Percentiles rank a stretch among this genome's conserved stretches.
Evolutionary conservation across 2,797 vertebrate genomes (phyloP).

Genomic region (Lepilemur ruficaudatus): DNA sequence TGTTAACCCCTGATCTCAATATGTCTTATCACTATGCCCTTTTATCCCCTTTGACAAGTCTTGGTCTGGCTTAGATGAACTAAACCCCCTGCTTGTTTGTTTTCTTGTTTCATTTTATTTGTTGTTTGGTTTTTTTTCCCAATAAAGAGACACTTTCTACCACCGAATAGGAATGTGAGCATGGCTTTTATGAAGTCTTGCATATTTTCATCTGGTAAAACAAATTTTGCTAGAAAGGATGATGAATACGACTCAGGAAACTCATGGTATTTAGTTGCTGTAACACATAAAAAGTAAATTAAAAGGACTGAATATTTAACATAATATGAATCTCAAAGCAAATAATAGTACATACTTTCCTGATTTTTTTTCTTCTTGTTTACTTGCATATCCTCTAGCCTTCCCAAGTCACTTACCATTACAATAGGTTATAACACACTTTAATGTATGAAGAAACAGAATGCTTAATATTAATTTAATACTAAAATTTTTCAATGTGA

Average conservation of each 20-base stretch:
- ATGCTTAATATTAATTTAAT: background rate
- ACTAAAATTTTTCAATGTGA: background rate
- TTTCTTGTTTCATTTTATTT: background rate
- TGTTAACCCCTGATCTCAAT: background rate
- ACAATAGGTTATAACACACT: background rate
- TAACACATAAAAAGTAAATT: background rate
- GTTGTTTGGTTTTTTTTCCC: background rate
- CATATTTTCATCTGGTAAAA: background rate
- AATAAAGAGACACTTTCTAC: background rate
- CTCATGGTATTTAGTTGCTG: background rate
- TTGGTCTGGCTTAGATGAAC: background rate
- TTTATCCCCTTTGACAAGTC: background rate
- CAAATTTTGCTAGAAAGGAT: background rate
- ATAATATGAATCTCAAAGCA: background rate
- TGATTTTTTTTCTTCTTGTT: background rate
- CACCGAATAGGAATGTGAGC: background rate
- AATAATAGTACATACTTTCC: background rate
- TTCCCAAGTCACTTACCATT: background rate
- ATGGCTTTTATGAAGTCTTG: background rate
- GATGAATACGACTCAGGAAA: background rate
- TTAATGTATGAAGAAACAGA: background rate
- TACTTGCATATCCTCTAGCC: background rate
- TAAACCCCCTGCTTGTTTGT: background rate
- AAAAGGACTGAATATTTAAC: background rate
- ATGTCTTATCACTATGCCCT: background rate